phyloP scores from a whole-genome alignment of 2,888 invertebrate genomes.

The Tenthredo mesomela region DNA sequence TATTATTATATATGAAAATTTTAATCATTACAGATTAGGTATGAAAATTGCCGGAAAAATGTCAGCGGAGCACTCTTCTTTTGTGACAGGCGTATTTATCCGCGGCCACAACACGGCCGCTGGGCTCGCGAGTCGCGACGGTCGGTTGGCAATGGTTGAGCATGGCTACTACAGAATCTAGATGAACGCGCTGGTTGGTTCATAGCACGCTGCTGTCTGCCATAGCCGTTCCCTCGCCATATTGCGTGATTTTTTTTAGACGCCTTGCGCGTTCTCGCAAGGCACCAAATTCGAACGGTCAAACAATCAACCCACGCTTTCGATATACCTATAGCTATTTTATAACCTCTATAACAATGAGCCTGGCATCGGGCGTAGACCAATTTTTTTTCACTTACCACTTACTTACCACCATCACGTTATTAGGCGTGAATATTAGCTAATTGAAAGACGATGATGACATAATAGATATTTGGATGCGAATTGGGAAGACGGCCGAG shows the following conservation, averaged over 20 bases:
- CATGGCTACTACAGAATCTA: constrained; percentile 21
- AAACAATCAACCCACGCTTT: not conserved
- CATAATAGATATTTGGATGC: not conserved
- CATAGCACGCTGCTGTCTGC: not conserved
- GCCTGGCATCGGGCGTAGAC: not conserved
- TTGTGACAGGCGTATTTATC: constrained; percentile 21
- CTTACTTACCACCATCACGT: not conserved
- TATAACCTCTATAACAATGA: not conserved
- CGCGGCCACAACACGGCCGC: constrained; percentile 26
- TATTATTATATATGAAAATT: not conserved
- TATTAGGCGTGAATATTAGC: not conserved
- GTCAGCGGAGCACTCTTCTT: constrained; percentile 7
- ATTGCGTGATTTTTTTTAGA: too few relatives aligned
- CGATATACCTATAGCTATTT: not conserved
- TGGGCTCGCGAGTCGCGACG: constrained; percentile 33
- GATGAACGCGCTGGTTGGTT: constrained; percentile 15
- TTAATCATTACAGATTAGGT: not conserved
- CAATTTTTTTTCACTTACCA: not conserved
- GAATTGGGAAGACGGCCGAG: not conserved
- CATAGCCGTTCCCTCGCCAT: not conserved
- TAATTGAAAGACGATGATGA: not conserved
- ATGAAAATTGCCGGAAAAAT: not conserved
- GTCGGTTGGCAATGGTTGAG: constrained; percentile 6
- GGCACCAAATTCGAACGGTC: not conserved
- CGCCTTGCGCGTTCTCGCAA: not conserved